Percentiles rank a stretch among this genome's conserved stretches.
phyloP scores from a whole-genome alignment of 2,888 invertebrate species.

The Perizoma flavofasciatum region DNA sequence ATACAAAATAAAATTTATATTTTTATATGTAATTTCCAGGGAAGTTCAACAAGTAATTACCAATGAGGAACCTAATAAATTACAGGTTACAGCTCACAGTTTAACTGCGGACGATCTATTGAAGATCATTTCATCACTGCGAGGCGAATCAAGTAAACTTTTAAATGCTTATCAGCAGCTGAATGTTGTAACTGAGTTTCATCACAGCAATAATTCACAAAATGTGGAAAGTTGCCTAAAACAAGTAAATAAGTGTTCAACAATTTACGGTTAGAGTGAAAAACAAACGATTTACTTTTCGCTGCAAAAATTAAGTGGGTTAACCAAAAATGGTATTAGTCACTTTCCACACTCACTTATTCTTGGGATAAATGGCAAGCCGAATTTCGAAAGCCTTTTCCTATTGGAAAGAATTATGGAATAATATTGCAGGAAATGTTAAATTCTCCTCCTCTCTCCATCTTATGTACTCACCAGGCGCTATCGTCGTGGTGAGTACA shows the following conservation, averaged over 20 bases:
- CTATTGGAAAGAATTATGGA: conserved; percentile 36
- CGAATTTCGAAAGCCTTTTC: conserved; percentile 34
- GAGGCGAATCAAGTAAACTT: conserved; percentile 2
- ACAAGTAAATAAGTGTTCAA: conserved; percentile 4
- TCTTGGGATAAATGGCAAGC: conserved; percentile 39
- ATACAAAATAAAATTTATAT: too few species aligned
- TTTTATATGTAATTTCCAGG: too few species aligned
- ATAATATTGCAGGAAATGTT: conserved; percentile 35
- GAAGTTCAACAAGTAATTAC: neutral
- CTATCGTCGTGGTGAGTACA: conserved; percentile 21
- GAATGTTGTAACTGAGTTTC: conserved; percentile 1
- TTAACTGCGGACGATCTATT: conserved; percentile 1
- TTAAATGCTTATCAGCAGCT: neutral
- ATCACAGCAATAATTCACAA: conserved; percentile 1
- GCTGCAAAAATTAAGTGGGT: conserved; percentile 32
- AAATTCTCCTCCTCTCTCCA: too few species aligned
- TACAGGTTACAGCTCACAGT: neutral
- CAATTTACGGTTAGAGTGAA: conserved; percentile 17
- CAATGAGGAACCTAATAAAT: too few species aligned
- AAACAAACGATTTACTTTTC: conserved; percentile 34
- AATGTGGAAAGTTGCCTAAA: conserved; percentile 3
- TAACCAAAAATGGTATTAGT: conserved; percentile 39
- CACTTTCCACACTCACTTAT: conserved; percentile 27
- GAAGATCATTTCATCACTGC: conserved; percentile 3
- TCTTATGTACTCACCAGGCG: too few species aligned